Percentiles rank a stretch among this genome's conserved stretches.
Evolutionary conservation across 1,140 invertebrate genomes (phyloP).

Genomic region (Dreissena polymorpha): DNA sequence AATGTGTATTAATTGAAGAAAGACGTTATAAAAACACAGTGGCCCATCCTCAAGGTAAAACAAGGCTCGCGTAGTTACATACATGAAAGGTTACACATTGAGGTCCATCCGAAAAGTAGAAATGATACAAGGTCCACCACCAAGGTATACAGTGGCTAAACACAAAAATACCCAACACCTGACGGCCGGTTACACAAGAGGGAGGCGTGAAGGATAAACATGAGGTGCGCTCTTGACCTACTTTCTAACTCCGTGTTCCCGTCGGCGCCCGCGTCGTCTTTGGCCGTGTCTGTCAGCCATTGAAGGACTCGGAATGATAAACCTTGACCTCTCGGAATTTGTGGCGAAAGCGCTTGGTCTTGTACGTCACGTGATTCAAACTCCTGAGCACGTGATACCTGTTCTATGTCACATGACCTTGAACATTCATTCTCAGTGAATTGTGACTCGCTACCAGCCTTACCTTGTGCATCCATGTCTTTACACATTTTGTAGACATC

Average conservation of each 20-base stretch:
- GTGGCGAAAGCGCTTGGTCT: constrained; percentile 41
- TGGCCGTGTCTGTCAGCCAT: constrained; percentile 74
- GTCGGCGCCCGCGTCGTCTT: constrained; percentile 51
- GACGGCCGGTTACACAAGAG: too few species aligned
- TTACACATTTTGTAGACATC: constrained; percentile 54
- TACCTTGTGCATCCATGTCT: constrained; percentile 51
- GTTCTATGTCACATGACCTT: constrained; percentile 6
- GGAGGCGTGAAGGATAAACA: too few species aligned
- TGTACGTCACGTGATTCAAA: not conserved
- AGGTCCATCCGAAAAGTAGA: too few species aligned
- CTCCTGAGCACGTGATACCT: constrained; percentile 5
- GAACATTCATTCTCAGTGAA: constrained; percentile 17
- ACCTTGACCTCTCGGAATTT: constrained; percentile 61
- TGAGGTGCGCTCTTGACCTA: constrained; percentile 30
- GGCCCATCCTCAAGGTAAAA: too few species aligned
- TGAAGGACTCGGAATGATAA: constrained; percentile 75
- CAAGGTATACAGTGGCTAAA: too few species aligned
- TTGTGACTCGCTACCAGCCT: constrained; percentile 20
- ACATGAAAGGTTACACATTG: too few species aligned
- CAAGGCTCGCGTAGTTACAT: too few species aligned
- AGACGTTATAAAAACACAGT: too few species aligned
- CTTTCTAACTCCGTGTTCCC: constrained; percentile 39
- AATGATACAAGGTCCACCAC: too few species aligned
- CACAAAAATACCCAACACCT: too few species aligned
- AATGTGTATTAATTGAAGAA: too few species aligned